Evolutionary conservation across 2,797 vertebrate genomes (phyloP).

Genomic region (Sciaenops ocellatus): DNA sequence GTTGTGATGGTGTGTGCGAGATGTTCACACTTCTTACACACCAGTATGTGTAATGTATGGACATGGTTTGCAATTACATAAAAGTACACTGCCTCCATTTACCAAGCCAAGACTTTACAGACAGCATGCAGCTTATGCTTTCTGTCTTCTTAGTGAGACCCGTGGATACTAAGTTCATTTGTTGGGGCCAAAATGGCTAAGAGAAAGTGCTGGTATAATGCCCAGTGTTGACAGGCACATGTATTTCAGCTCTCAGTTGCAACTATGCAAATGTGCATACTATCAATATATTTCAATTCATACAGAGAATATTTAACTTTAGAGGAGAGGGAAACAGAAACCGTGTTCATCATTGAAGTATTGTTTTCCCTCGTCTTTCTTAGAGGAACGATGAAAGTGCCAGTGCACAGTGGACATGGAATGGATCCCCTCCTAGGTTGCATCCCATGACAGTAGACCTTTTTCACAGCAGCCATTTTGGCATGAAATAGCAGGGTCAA

Average conservation of each 20-base stretch:
- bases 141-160: neutral
- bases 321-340: neutral
- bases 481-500: no score
- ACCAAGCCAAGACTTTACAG: neutral
- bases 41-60: neutral
- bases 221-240: slow-evolving; percentile 6
- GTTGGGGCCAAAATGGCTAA: neutral
- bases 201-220: neutral
- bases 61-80: neutral
- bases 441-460: neutral
- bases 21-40: slow-evolving; percentile 3
- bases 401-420: neutral
- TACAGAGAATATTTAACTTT: neutral
- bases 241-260: neutral
- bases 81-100: neutral
- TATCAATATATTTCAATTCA: neutral
- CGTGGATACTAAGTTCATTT: neutral
- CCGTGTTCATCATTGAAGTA: neutral
- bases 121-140: neutral
- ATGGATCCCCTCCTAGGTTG: neutral
- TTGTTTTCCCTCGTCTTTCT: no score
- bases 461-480: no score
- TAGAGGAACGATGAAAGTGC: no score
- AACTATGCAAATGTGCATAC: neutral
- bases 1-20: neutral